Evolutionary conservation across 2,113 vertebrate species (phyloP), one percentile per base, ranked within the genome.

Genomic region (Plestiodon gilberti): DNA sequence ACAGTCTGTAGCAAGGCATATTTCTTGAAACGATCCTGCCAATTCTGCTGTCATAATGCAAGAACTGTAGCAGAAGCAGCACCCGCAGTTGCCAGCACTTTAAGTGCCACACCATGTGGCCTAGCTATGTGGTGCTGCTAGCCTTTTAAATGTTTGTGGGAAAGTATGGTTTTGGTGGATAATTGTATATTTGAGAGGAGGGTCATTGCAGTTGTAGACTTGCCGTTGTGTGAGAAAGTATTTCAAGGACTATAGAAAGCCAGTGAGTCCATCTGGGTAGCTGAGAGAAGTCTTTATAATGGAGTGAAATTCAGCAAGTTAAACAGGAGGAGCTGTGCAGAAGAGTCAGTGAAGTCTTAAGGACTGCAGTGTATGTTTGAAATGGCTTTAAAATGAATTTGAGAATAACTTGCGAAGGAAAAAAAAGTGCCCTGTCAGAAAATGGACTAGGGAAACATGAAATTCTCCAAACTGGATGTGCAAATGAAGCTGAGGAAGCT

Each of bases 41-140:
- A 30, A 7, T 13, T 78, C 25, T 71, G 25, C 25, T 30, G 33
- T 69, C 22, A 48, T 55, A 38, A 13, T 62, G 22, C 35, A 80
- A 30, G 59, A 65, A 64, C 17, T 40, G 30, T 35, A 30, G 38
- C 15, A 81, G 40, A 25, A 22, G 1, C 14, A 48, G 48, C 73
- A 75, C 52, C 0, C 0, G 18, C 1, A 2, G 40, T 28, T 11
- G 18, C 0, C 0, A 65, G 61, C 0, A 43, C 14, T 80, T 83
- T 25, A 23, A 64, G 62, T 62, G 33, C 4, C n/a, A 59, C 3
- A 28, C 38, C 35, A 3, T 11, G 6, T 15, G 82, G 48, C 0
- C 83, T 86, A 38, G 2, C 11, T 90, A 48, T 84, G 11, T 48
- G 2, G 30, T 11, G 48, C 30, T 74, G 43, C 8, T 25, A 62